Conservation (phyloP, 2,888 invertebrate genomes). For the Epinotia ramella region DNA sequence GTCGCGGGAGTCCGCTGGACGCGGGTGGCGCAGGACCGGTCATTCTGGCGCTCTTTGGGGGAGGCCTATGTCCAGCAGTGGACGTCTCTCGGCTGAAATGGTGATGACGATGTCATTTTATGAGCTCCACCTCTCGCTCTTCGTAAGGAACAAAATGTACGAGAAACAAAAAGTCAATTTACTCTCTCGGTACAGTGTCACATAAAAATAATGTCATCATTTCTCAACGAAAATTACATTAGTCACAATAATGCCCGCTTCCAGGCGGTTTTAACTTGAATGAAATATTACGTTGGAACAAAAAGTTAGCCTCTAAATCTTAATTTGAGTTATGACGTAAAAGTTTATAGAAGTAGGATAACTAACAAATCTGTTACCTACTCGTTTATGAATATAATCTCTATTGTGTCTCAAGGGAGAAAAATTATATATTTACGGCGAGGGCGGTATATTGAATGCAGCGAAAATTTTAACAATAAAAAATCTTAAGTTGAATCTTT, state of each 20-base stretch:
- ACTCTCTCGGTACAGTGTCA: slow-evolving; percentile 8
- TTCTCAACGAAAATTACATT: slow-evolving; percentile 37
- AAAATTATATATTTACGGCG: no score
- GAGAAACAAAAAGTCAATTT: slow-evolving; percentile 18
- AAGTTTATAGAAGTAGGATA: slow-evolving; percentile 6
- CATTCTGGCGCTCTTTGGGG: no score
- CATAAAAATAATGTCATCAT: slow-evolving; percentile 33
- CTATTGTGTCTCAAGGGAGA: no score
- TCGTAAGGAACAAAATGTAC: slow-evolving; percentile 1
- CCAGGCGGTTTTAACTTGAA: slow-evolving; percentile 27
- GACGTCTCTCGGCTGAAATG: no score
- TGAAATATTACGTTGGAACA: slow-evolving; percentile 37
- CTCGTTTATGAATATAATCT: background rate
- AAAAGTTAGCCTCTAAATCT: slow-evolving; percentile 38
- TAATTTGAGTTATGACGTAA: slow-evolving; percentile 36
- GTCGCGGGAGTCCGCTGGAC: no score
- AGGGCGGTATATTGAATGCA: no score
- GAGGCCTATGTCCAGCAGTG: no score
- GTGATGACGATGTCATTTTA: no score
- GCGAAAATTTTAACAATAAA: no score
- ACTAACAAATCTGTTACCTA: background rate
- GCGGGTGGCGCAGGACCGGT: no score
- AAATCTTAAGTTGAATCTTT: no score
- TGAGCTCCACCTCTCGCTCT: background rate
- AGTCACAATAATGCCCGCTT: slow-evolving; percentile 36